These are phyloP conservation scores for Leptinotarsa juncta DNA, from an alignment of 2,888 invertebrate genomes.

Conservation along the genomic window DNA sequence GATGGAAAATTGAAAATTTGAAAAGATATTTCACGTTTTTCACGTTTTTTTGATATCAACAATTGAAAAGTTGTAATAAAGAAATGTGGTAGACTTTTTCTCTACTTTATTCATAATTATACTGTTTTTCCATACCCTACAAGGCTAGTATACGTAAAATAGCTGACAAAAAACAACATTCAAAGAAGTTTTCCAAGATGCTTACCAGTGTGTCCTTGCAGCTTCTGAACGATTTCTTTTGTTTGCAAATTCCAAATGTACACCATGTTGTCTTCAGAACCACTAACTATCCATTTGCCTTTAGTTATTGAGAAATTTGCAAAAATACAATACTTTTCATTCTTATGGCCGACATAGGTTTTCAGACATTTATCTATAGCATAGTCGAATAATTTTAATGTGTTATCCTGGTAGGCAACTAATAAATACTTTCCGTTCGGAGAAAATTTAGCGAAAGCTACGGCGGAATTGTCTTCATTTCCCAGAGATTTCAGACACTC, in stretches of 20 bases:
- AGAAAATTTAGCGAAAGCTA: conserved; percentile 99
- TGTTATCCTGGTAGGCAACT: conserved; percentile 98
- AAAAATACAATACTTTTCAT: conserved; percentile 99
- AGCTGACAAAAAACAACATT: conserved; percentile 7
- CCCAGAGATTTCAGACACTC: conserved; percentile 99
- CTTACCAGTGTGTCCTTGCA: conserved; percentile 95
- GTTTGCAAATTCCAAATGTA: conserved; percentile 99
- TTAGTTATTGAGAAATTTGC: conserved; percentile 99
- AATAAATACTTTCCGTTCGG: conserved; percentile 99
- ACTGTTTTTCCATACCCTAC: background rate
- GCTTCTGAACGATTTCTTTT: conserved; percentile 98
- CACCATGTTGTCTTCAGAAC: conserved; percentile 99
- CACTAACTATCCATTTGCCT: conserved; percentile 99
- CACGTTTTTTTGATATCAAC: too few species aligned
- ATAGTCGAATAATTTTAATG: conserved; percentile 99
- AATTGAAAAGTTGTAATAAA: too few species aligned
- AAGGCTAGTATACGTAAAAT: background rate
- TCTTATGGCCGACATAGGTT: conserved; percentile 97
- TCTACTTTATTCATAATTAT: too few species aligned
- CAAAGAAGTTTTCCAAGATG: background rate
- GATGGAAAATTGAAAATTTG: too few species aligned
- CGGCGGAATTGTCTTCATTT: conserved; percentile 99
- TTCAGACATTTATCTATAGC: conserved; percentile 98
- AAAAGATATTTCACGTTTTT: too few species aligned
- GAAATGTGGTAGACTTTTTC: too few species aligned